Evolutionary conservation across 2,113 vertebrate genomes (phyloP).

Genomic region (Axis porcinus): DNA sequence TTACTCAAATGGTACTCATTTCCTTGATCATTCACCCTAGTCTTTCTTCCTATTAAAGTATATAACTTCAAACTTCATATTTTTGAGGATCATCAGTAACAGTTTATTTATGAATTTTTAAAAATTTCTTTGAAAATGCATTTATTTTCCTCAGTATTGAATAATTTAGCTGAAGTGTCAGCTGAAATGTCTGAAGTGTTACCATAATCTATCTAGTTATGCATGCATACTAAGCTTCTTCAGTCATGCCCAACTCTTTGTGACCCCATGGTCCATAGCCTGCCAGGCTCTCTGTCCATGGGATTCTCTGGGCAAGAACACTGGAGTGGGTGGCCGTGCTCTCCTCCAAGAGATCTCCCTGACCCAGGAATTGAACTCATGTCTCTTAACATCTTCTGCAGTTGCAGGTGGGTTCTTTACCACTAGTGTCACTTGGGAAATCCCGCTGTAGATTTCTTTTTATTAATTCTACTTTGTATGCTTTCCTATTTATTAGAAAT

Average conservation of each 20-base stretch:
- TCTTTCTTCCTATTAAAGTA: neutral
- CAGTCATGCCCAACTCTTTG: neutral
- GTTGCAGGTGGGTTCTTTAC: neutral
- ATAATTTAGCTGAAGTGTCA: neutral
- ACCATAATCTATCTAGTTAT: neutral
- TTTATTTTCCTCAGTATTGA: neutral
- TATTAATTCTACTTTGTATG: neutral
- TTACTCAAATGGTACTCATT: neutral
- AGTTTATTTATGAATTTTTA: neutral
- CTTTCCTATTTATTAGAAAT: neutral
- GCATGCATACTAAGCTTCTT: neutral
- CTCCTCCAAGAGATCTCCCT: neutral
- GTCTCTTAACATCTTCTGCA: neutral
- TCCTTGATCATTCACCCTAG: neutral
- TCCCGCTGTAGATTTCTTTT: neutral
- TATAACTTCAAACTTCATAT: neutral
- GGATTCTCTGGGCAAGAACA: neutral
- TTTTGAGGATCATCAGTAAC: neutral
- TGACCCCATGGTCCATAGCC: rapidly evolving
- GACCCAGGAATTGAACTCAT: neutral
- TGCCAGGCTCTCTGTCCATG: neutral
- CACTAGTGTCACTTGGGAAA: neutral
- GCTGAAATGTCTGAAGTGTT: neutral
- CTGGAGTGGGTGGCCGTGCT: neutral
- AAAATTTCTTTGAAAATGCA: neutral